phyloP scores from a whole-genome alignment of 2,113 vertebrate species.

The Crocuta crocuta region DNA sequence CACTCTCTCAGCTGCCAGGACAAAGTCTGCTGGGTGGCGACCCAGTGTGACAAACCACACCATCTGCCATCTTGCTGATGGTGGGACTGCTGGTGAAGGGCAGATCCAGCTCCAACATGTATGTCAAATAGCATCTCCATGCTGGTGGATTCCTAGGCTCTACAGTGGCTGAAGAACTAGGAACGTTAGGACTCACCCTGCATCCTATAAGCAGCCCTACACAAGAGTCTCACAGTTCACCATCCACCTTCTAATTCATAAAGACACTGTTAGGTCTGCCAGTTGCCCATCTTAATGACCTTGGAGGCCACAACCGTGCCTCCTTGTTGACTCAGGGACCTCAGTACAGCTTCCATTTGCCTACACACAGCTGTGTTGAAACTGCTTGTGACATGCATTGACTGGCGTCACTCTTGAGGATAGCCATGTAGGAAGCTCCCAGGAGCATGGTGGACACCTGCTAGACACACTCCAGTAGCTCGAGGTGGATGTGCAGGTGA shows the following conservation, averaged over 20 bases:
- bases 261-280: constrained; percentile 89
- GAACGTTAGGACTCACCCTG: constrained; percentile 89
- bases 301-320: constrained; percentile 90
- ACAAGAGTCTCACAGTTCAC: constrained; percentile 90
- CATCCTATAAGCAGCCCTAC: constrained; percentile 88
- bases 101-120: constrained; percentile 89
- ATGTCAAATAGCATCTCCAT: constrained; percentile 88
- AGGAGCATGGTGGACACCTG: constrained; percentile 90
- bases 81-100: constrained; percentile 86
- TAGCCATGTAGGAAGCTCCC: constrained; percentile 90
- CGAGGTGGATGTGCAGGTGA: constrained; percentile 91
- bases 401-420: constrained; percentile 88
- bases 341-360: constrained; percentile 88
- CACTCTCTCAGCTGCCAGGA: constrained; percentile 89
- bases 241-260: constrained; percentile 91
- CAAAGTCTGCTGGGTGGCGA: constrained; percentile 88
- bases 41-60: constrained; percentile 89
- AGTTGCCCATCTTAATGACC: constrained; percentile 90
- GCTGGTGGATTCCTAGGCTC: constrained; percentile 90
- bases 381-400: constrained; percentile 91
- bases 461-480: constrained; percentile 90
- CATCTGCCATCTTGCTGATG: constrained; percentile 90
- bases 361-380: constrained; percentile 89
- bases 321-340: constrained; percentile 88
- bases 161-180: constrained; percentile 90